These are phyloP conservation scores for Teleopsis dalmanni DNA, from an alignment of 1,140 invertebrate species.

Conservation along the genomic window DNA sequence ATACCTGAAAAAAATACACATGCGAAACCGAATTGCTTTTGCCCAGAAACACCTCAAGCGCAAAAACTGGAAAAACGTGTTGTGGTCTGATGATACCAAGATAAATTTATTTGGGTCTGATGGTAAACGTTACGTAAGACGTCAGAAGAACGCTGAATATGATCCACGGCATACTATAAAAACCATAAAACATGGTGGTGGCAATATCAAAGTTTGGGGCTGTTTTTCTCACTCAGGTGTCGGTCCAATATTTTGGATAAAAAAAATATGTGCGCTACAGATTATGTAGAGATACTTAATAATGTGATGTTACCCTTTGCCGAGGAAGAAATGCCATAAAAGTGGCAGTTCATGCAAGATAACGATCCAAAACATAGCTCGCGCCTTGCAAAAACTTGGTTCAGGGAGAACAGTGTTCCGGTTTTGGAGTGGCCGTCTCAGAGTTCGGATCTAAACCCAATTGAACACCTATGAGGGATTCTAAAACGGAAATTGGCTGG, in stretches of 20 bases:
- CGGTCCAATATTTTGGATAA: conserved; percentile 13
- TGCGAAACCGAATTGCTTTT: too few species aligned
- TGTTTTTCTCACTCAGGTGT: conserved; percentile 16
- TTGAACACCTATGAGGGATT: conserved; percentile 6
- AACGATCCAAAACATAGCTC: conserved; percentile 28
- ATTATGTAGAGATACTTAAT: background rate
- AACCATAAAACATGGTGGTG: conserved; percentile 25
- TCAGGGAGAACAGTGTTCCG: background rate
- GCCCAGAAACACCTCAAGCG: too few species aligned
- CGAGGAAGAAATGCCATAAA: conserved; percentile 18
- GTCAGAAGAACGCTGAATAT: conserved; percentile 5
- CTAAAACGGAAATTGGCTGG: too few species aligned
- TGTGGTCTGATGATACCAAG: conserved; percentile 14
- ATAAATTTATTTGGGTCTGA: conserved; percentile 11
- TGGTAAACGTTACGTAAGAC: conserved; percentile 12
- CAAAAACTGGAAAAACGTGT: conserved; percentile 14
- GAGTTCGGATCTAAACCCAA: conserved; percentile 4
- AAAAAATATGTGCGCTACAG: too few species aligned
- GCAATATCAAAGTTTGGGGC: conserved; percentile 19
- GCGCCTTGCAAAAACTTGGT: conserved; percentile 18
- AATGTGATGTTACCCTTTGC: conserved; percentile 3
- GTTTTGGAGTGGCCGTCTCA: background rate
- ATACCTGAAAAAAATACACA: too few species aligned
- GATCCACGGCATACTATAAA: conserved; percentile 13
- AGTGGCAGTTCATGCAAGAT: conserved; percentile 29